phyloP scores from a whole-genome alignment of 2,888 invertebrate genomes.

The Hololepta plana region DNA sequence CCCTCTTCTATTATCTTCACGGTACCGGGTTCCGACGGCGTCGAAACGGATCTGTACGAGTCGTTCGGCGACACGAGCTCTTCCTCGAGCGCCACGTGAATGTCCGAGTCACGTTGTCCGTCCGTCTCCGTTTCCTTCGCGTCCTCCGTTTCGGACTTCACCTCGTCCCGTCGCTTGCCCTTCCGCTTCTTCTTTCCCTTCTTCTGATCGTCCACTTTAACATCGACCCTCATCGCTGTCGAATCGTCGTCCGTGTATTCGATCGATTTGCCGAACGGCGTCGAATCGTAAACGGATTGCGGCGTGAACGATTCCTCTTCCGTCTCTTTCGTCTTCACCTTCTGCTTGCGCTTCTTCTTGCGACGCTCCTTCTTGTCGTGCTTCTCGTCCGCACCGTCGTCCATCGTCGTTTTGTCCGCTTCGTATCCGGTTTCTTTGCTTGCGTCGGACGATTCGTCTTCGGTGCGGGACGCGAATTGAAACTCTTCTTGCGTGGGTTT shows the following conservation, averaged over 20 bases:
- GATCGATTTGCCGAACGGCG: constrained; percentile 19
- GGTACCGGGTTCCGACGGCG: constrained; percentile 35
- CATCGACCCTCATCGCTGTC: constrained; percentile 13
- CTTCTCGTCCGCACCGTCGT: constrained; percentile 31
- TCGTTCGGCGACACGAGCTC: constrained; percentile 34
- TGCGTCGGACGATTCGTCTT: constrained; percentile 24
- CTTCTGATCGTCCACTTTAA: constrained; percentile 17
- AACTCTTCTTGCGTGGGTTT: constrained; percentile 31
- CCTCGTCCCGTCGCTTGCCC: constrained; percentile 8
- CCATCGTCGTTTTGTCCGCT: constrained; percentile 44
- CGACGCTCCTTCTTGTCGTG: constrained; percentile 24
- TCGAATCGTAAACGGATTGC: constrained; percentile 27
- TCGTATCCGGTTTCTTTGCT: constrained; percentile 52
- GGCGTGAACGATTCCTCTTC: constrained; percentile 31
- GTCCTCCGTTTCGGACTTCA: constrained; percentile 12
- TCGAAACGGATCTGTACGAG: constrained; percentile 39
- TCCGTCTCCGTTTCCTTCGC: constrained; percentile 29
- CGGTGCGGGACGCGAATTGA: constrained; percentile 23
- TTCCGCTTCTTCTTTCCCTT: constrained; percentile 22
- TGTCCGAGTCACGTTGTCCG: constrained; percentile 8
- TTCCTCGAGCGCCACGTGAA: constrained; percentile 27
- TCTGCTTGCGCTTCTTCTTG: constrained; percentile 23
- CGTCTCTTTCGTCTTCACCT: constrained; percentile 31
- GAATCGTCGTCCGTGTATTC: constrained; percentile 24
- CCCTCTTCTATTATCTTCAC: constrained; percentile 51